These are phyloP conservation scores for Kryphioiulus occultus DNA, from an alignment of 2,888 invertebrate species.

Conservation along the genomic window DNA sequence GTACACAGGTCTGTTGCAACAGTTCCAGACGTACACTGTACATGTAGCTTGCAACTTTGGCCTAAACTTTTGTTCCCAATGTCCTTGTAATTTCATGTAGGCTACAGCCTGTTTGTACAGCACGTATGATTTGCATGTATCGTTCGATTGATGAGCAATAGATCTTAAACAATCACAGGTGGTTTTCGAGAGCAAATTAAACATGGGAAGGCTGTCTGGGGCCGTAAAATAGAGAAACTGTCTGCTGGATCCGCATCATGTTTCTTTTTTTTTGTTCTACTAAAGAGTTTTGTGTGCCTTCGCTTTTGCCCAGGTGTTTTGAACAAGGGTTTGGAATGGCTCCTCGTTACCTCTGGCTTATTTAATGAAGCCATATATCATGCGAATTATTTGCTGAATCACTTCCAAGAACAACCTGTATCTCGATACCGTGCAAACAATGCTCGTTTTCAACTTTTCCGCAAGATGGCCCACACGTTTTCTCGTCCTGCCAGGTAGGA, in stretches of 20 bases:
- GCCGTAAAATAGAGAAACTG: background rate
- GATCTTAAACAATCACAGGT: constrained; percentile 39
- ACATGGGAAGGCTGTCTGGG: background rate
- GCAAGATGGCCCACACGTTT: constrained; percentile 11
- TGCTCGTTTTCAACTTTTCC: background rate
- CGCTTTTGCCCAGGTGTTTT: constrained; percentile 36
- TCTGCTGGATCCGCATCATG: background rate
- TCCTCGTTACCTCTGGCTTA: background rate
- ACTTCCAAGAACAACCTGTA: constrained; percentile 17
- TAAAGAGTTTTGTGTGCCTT: constrained; percentile 37
- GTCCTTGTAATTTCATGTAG: background rate
- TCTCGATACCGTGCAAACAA: background rate
- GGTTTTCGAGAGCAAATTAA: background rate
- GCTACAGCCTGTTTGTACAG: background rate
- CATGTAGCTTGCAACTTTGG: too few relatives aligned
- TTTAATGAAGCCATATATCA: constrained; percentile 30
- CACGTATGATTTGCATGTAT: background rate
- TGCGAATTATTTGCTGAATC: background rate
- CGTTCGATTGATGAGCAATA: background rate
- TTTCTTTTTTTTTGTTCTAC: background rate
- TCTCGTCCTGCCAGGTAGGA: background rate
- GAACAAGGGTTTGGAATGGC: background rate
- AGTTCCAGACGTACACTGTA: too few relatives aligned
- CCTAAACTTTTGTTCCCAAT: background rate
- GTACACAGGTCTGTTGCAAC: too few relatives aligned